Conservation (phyloP, 1,140 invertebrate genomes). For the Plutomurus gul region DNA sequence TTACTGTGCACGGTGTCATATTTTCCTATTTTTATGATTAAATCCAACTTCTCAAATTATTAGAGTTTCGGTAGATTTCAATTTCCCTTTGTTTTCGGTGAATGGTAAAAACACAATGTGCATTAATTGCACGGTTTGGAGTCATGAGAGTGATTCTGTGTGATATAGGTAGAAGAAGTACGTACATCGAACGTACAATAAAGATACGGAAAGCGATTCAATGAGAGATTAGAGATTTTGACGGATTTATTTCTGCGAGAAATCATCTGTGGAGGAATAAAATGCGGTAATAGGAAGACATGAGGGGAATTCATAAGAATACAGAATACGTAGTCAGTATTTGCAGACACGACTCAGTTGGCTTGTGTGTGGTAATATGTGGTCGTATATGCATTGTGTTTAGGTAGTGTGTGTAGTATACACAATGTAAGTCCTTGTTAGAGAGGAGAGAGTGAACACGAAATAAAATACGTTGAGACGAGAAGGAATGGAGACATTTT, state of each 20-base stretch:
- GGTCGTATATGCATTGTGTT: neutral
- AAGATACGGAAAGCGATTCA: conserved; percentile 1
- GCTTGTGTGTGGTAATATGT: neutral
- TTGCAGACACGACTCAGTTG: conserved; percentile 7
- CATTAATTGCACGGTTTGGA: too few species aligned
- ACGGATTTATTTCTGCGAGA: conserved; percentile 4
- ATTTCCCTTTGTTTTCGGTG: too few species aligned
- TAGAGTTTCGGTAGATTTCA: too few species aligned
- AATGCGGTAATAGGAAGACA: conserved; percentile 10
- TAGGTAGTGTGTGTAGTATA: neutral
- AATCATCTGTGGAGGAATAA: neutral
- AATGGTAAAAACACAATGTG: too few species aligned
- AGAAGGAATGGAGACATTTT: conserved; percentile 1
- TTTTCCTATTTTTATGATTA: too few species aligned
- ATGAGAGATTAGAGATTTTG: neutral
- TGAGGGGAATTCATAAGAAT: conserved; percentile 21
- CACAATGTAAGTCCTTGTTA: neutral
- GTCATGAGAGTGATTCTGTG: too few species aligned
- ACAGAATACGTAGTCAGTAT: too few species aligned
- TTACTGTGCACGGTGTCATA: too few species aligned
- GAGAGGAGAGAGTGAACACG: neutral
- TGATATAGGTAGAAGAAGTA: neutral
- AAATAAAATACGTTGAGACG: too few species aligned
- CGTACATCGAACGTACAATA: neutral
- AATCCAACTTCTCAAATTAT: too few species aligned